These are phyloP conservation scores for Sclerurus mexicanus DNA, from an alignment of 2,113 vertebrate genomes.

Conservation along the genomic window DNA sequence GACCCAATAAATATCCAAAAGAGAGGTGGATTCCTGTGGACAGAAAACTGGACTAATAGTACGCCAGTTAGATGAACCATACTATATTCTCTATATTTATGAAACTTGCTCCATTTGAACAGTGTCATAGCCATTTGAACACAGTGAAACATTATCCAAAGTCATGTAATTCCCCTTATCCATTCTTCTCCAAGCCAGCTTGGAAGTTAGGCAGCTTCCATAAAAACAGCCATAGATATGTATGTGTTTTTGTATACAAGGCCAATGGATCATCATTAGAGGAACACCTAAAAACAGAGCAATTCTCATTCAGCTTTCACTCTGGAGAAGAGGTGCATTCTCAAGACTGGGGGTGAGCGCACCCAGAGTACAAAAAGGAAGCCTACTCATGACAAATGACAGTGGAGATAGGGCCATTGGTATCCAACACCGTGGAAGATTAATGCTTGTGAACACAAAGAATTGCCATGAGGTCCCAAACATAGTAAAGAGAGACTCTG, in stretches of 20 bases:
- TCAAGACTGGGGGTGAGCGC: not conserved
- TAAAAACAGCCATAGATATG: not conserved
- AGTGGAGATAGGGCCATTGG: not conserved
- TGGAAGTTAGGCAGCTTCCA: not conserved
- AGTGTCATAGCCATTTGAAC: not conserved
- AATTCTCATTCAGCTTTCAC: not conserved
- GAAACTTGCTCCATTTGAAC: not conserved
- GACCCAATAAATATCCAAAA: not conserved
- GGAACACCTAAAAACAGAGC: not conserved
- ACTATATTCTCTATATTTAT: not conserved
- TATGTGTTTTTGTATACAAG: not conserved
- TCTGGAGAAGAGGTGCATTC: not conserved
- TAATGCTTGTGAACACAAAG: conserved; percentile 29
- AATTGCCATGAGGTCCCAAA: not conserved
- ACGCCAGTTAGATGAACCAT: not conserved
- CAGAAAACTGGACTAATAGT: not conserved
- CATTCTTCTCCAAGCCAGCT: not conserved
- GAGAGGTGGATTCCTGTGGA: not conserved
- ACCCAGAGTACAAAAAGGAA: not conserved
- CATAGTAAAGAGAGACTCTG: not conserved
- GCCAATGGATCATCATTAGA: not conserved
- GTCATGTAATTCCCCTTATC: not conserved
- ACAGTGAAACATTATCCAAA: not conserved
- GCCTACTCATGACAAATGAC: not conserved
- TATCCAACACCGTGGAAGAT: not conserved